Evolutionary conservation across 2,888 invertebrate species (phyloP).

Genomic region (Chrysina gloriosa): DNA sequence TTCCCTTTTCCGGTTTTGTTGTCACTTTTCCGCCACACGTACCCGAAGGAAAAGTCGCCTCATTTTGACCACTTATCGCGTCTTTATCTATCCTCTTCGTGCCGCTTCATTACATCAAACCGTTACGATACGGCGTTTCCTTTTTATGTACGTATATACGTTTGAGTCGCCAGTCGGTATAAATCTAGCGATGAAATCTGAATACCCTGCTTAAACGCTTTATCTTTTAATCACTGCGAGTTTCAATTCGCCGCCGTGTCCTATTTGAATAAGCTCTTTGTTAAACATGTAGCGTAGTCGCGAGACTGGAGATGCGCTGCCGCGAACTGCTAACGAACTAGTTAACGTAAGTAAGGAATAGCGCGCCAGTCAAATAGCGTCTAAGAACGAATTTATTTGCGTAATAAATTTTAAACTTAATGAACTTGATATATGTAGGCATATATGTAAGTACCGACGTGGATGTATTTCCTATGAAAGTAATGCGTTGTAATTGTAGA

Average conservation of each 20-base stretch:
- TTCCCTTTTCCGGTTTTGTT: constrained; percentile 14
- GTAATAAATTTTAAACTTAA: constrained; percentile 13
- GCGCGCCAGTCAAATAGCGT: constrained; percentile 7
- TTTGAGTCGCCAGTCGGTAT: not conserved
- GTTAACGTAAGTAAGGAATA: constrained; percentile 17
- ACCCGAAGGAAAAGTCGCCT: constrained; percentile 11
- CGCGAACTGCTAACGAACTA: not conserved
- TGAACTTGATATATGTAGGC: not conserved
- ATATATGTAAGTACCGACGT: not conserved
- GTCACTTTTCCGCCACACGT: constrained; percentile 13
- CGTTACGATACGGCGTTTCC: constrained; percentile 1
- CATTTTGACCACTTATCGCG: constrained; percentile 26
- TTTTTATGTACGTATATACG: not conserved
- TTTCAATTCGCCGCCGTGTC: not conserved
- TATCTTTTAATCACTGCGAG: constrained; percentile 20
- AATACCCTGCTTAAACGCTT: constrained; percentile 19
- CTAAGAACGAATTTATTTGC: constrained; percentile 6
- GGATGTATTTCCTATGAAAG: too few species aligned
- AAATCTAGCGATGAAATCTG: constrained; percentile 21
- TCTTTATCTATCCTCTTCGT: constrained; percentile 27
- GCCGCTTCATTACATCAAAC: constrained; percentile 20
- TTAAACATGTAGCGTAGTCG: not conserved
- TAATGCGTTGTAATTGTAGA: too few species aligned
- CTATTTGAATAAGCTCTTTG: constrained; percentile 14
- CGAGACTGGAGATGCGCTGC: too few species aligned